Percentiles rank a stretch among this genome's conserved stretches.
Conservation (phyloP, 2,797 vertebrate species). For the Champsocephalus gunnari region DNA sequence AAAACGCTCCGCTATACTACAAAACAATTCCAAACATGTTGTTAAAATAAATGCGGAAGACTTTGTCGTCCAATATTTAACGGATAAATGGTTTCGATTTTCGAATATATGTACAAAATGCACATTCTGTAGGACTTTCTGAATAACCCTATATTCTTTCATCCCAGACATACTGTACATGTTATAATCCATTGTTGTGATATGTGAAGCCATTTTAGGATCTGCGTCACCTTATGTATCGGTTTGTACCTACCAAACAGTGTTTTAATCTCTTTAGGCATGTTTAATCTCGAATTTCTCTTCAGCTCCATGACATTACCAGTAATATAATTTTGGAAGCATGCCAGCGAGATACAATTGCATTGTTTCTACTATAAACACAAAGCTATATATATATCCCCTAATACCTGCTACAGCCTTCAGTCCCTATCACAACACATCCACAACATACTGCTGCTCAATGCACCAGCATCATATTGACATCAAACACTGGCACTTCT, state of each 20-base stretch:
- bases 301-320: neutral
- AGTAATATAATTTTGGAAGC: slow-evolving; percentile 16
- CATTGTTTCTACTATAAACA: neutral
- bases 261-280: slow-evolving; percentile 3
- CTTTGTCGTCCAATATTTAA: neutral
- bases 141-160: neutral
- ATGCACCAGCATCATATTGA: neutral
- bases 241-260: neutral
- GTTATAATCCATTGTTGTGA: slow-evolving; percentile 15
- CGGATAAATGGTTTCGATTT: neutral
- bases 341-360: slow-evolving; percentile 3
- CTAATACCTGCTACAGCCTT: slow-evolving; percentile 15
- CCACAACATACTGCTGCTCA: slow-evolving; percentile 4
- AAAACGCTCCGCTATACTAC: slow-evolving; percentile 31
- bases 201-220: slow-evolving; percentile 51
- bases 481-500: slow-evolving; percentile 17
- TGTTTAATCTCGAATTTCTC: slow-evolving; percentile 22
- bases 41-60: neutral
- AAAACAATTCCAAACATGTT: slow-evolving; percentile 3
- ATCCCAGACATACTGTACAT: slow-evolving; percentile 7
- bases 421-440: neutral
- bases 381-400: slow-evolving; percentile 5
- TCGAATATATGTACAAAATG: neutral
- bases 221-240: slow-evolving; percentile 6
- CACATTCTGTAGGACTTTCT: neutral